A percentile compares a stretch with the other conserved stretches of the same genome.
Conservation (phyloP, 2,113 vertebrate species). For the Zosterops hypoxanthus region DNA sequence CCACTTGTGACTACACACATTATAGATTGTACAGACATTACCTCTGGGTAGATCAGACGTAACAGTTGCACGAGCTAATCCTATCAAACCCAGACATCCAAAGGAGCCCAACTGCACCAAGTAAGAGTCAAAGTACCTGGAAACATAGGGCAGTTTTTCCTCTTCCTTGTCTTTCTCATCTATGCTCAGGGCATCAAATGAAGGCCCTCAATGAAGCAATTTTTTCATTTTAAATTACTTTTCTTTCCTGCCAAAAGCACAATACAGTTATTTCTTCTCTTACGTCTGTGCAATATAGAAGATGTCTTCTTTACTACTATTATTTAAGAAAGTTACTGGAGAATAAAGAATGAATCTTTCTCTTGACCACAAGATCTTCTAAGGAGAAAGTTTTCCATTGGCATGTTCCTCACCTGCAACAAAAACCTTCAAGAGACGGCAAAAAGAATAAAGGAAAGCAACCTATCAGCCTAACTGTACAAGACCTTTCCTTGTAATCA, state of each 20-base stretch:
- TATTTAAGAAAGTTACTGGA: not conserved
- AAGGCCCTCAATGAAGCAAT: conserved; percentile 51
- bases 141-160: conserved; percentile 52
- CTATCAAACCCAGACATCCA: conserved; percentile 35
- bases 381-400: conserved; percentile 37
- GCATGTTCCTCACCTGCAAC: conserved; percentile 50
- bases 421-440: conserved; percentile 35
- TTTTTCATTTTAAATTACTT: conserved; percentile 64
- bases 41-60: not conserved
- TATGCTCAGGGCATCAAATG: conserved; percentile 56
- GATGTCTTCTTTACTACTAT: not conserved
- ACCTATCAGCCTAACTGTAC: not conserved
- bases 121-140: conserved; percentile 60
- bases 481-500: not conserved
- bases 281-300: not conserved
- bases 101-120: conserved; percentile 19
- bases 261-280: conserved; percentile 51
- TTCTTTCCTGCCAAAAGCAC: conserved; percentile 58
- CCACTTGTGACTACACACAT: not conserved
- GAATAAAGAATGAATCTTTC: conserved; percentile 12
- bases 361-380: conserved; percentile 24
- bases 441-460: conserved; percentile 8
- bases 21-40: not conserved
- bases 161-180: conserved; percentile 55
- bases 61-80: not conserved